Base-by-base conservation (phyloP, 2,113 vertebrate genomes). In the Galbula dea region DNA sequence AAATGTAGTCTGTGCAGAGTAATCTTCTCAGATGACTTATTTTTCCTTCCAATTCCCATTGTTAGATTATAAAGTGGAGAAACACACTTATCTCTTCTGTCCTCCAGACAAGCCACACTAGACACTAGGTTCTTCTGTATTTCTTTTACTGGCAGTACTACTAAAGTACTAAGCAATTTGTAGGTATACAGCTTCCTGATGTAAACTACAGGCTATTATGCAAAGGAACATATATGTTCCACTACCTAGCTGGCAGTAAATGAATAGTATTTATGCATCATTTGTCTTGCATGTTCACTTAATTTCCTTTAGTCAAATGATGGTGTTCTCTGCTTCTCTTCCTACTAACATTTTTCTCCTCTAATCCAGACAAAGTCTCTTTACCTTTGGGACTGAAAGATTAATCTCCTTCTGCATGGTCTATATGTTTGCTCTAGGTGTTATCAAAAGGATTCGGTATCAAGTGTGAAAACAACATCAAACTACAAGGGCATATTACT, bases 391-490 rank as follows among this genome's bases (percentile, higher is more conserved):
- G 73, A 77, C 23, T 51, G 55, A 88, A 83, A 69, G 48, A 68
- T 92, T 93, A 93, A 79, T 82, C 21, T 67, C 72, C 49, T 90
- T 24, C 39, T 81, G 6, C 1, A 5, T 83, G 36, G 10, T 14
- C 16, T 78, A 21, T 82, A 11, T 90, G 27, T 95, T 93, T 94
- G 46, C 32, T 59, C 5, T 88, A 86, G 55, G 48, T 69, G 23
- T 86, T 94, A 91, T 55, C 48, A 77, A 88, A 88, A 80, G 61
- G n/a, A 84, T 93, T 94, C 78, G 48, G 65, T 92, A 80, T 39
- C 23, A 63, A 78, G 30, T 66, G n/a, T 48, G 57, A 39, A 86
- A 83, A 83, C 55, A 8, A 67, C 91, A 52, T 71, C 20, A 83
- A 88, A 90, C 30, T 45, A 67, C 15, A 93, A 88, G 61, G 48